Conservation (phyloP, 2,888 invertebrate species). For the Sphecodes monilicornis region DNA sequence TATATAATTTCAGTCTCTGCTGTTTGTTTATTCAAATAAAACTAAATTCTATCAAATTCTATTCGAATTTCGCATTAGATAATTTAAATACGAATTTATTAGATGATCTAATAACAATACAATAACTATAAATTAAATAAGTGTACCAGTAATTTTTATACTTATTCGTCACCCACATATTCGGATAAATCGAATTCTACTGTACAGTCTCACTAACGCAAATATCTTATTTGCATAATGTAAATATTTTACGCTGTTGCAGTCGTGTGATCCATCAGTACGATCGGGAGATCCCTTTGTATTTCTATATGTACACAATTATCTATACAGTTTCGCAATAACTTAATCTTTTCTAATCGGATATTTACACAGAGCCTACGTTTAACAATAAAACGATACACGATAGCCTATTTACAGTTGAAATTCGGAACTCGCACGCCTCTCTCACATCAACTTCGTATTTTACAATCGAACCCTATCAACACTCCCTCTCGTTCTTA, state of each 20-base stretch:
- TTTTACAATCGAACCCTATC: not conserved
- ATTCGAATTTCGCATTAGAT: not conserved
- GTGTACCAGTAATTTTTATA: not conserved
- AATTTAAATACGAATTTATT: not conserved
- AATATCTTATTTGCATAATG: not conserved
- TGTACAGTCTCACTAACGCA: constrained; percentile 1
- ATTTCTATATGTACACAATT: constrained; percentile 52
- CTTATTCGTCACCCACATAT: not conserved
- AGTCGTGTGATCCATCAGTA: constrained; percentile 21
- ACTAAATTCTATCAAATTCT: not conserved
- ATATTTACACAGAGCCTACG: constrained; percentile 66
- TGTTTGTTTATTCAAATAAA: not conserved
- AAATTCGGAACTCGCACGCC: constrained; percentile 51
- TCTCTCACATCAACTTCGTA: not conserved
- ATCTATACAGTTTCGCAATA: constrained; percentile 67
- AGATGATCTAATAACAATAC: not conserved
- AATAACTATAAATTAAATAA: not conserved
- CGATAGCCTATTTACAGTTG: constrained; percentile 64
- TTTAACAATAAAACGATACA: constrained; percentile 47
- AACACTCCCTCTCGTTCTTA: too few species aligned
- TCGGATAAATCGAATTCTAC: not conserved
- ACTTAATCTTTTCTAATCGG: constrained; percentile 66
- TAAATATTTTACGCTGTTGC: not conserved
- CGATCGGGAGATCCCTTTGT: constrained; percentile 36
- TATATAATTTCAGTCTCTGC: not conserved